A percentile compares a stretch with the other conserved stretches of the same genome.
phyloP scores from a whole-genome alignment of 1,140 invertebrate genomes.

The Chelonus insularis region DNA sequence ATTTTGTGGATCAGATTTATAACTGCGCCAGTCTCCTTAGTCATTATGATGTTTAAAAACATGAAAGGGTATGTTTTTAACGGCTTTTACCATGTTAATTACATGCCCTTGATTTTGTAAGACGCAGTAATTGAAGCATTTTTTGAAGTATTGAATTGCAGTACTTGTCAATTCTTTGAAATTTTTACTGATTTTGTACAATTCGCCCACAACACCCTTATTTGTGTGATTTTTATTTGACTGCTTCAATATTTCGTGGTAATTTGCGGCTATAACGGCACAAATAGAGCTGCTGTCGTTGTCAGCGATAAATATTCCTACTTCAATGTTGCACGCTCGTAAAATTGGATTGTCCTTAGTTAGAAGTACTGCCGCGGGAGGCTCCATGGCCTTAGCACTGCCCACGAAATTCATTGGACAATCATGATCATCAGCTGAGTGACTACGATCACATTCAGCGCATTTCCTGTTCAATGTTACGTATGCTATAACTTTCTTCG shows the following conservation, averaged over 20 bases:
- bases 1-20: constrained; percentile 13
- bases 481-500: constrained; percentile 30
- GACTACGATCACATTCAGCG: constrained; percentile 26
- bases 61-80: constrained; percentile 31
- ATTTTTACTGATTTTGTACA: constrained; percentile 29
- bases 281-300: constrained; percentile 32
- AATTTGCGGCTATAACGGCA: constrained; percentile 19
- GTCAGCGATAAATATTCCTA: constrained; percentile 28
- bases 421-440: constrained; percentile 27
- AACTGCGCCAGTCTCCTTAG: constrained; percentile 32
- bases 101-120: constrained; percentile 30
- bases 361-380: constrained; percentile 12
- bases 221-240: constrained; percentile 32
- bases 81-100: constrained; percentile 24
- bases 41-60: constrained; percentile 27
- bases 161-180: constrained; percentile 23
- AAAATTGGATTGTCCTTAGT: constrained; percentile 26
- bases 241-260: constrained; percentile 30
- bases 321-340: constrained; percentile 13
- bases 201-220: constrained; percentile 26
- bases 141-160: constrained; percentile 33
- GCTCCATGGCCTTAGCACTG: constrained; percentile 22
- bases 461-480: constrained; percentile 31
- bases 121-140: constrained; percentile 31
- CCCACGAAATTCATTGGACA: constrained; percentile 30